Conservation (phyloP, 2,113 vertebrate genomes). For the Propithecus coquereli region DNA sequence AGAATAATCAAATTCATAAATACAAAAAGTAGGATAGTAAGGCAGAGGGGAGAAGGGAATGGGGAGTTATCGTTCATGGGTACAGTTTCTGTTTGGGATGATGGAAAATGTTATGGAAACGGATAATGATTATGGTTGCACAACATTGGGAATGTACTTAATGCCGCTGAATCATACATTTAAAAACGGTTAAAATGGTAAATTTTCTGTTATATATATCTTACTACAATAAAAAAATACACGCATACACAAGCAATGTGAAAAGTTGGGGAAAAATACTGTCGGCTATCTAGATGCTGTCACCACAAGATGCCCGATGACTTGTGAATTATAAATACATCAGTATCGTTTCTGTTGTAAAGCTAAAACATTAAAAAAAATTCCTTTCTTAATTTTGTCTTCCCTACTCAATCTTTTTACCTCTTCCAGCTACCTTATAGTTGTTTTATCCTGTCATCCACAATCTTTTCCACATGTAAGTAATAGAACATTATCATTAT, state of each 20-base stretch:
- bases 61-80: not conserved
- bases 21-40: not conserved
- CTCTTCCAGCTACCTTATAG: not conserved
- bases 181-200: not conserved
- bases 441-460: not conserved
- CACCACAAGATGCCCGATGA: not conserved
- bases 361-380: not conserved
- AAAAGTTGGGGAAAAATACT: not conserved
- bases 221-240: not conserved
- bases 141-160: not conserved
- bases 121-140: not conserved
- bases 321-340: not conserved
- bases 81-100: not conserved
- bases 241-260: not conserved
- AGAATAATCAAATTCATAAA: not conserved
- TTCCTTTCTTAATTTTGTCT: not conserved
- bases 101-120: not conserved
- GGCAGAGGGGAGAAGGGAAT: not conserved
- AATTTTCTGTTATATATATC: not conserved
- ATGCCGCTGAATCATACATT: not conserved
- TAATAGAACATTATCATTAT: not conserved
- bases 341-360: not conserved
- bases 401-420: not conserved
- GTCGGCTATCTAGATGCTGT: not conserved
- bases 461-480: not conserved